phyloP scores from a whole-genome alignment of 2,888 invertebrate species.

The Urechis unicinctus region DNA sequence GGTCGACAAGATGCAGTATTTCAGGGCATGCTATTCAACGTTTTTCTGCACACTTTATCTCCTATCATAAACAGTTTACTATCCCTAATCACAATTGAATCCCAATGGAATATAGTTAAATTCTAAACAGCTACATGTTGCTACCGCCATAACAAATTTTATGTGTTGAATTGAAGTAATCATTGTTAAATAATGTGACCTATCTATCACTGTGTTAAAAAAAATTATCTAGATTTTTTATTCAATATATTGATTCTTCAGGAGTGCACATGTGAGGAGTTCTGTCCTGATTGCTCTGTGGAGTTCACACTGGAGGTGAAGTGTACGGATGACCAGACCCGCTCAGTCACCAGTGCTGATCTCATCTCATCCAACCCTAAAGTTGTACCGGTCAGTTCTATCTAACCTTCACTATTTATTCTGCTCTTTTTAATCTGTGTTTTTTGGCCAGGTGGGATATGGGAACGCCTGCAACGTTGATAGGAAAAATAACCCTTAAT shows the following conservation, averaged over 20 bases:
- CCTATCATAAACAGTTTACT: too few relatives aligned
- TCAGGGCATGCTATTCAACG: constrained; percentile 68
- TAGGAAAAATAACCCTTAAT: too few relatives aligned
- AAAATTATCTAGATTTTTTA: neutral
- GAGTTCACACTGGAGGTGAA: constrained; percentile 96
- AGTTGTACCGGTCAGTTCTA: constrained; percentile 70
- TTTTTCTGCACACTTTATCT: too few relatives aligned
- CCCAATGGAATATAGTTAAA: too few relatives aligned
- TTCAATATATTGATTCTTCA: constrained; percentile 42
- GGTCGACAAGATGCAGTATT: constrained; percentile 89
- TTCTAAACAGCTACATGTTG: too few relatives aligned
- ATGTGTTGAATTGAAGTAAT: too few relatives aligned
- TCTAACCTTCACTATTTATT: neutral
- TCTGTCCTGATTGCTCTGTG: constrained; percentile 95
- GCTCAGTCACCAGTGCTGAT: constrained; percentile 94
- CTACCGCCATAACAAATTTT: too few relatives aligned
- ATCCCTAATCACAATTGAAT: too few relatives aligned
- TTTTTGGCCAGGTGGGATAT: neutral
- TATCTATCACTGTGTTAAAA: neutral
- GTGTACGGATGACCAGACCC: constrained; percentile 86
- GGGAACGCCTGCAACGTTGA: neutral
- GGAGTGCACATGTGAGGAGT: constrained; percentile 95
- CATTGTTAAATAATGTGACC: neutral
- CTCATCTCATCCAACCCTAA: constrained; percentile 77
- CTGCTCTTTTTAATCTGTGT: neutral